Evolutionary conservation across 2,888 invertebrate species (phyloP).

Genomic region (Lumbricus terrestris): DNA sequence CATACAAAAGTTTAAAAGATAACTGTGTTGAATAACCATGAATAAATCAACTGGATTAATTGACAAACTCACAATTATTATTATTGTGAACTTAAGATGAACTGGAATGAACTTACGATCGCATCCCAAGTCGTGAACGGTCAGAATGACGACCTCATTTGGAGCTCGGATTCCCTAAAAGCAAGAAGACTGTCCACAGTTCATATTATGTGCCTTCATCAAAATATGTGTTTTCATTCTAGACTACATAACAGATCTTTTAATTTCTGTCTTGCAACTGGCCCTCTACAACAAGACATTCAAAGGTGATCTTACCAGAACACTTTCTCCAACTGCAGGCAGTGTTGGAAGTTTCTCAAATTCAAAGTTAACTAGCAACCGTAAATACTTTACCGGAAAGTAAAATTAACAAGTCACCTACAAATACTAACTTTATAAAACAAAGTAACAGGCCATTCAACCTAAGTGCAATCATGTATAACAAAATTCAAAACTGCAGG

Average conservation of each 20-base stretch:
- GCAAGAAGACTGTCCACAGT: not conserved
- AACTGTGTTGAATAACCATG: not conserved
- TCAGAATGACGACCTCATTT: slow-evolving; percentile 32
- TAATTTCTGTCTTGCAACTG: not conserved
- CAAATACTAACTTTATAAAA: too few species aligned
- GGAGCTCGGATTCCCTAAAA: slow-evolving; percentile 31
- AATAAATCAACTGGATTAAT: not conserved
- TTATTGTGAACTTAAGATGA: not conserved
- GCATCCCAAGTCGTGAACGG: slow-evolving; percentile 36
- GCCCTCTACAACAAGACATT: not conserved
- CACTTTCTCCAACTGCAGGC: too few species aligned
- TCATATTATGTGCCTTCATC: not conserved
- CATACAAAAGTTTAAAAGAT: not conserved
- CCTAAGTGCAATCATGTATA: too few species aligned
- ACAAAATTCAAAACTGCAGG: too few species aligned
- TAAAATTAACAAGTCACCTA: too few species aligned
- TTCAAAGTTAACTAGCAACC: too few species aligned
- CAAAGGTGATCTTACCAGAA: not conserved
- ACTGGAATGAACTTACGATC: slow-evolving; percentile 31
- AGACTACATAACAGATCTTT: not conserved
- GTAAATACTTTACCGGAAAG: too few species aligned
- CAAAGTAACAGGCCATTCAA: too few species aligned
- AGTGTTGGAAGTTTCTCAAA: too few species aligned
- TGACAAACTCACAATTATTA: not conserved
- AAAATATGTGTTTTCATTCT: not conserved